Base-by-base conservation (phyloP, 2,797 vertebrate species). In the Pangasius mekongensis region DNA sequence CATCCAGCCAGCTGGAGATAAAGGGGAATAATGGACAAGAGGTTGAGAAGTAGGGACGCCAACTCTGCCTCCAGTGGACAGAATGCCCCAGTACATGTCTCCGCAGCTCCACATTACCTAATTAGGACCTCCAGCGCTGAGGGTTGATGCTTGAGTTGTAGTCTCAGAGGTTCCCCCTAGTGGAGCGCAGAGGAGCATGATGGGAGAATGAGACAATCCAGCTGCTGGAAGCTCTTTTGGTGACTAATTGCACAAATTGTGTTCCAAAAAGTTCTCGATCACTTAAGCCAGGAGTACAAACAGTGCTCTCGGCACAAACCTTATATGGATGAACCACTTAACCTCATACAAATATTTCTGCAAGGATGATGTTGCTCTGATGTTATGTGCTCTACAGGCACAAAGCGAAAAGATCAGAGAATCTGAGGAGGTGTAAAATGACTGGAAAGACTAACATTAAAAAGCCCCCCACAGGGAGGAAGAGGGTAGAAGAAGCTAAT, bases 61-160 rank as follows among this genome's bases (percentile, higher is more conserved):
- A 62, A 4, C 47, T 56, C 43, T 54, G 54, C 82, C 77, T 83
- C 89, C 81, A 74, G 87, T 66, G 78, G 86, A 87, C 76, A 89
- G 86, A 89, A 91, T 64, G 87, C 83, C 62, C 67, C 47, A 56
- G 16, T n/a, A 20, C 85, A 85, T 30, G 87, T 71, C 87, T 83
- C 89, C 76, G 86, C 87, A 78, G 66, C 74, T 62, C 54, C 86
- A 86, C 92, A 92, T 94, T 95, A 89, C 95, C 95, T 95, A 94
- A 95, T 95, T 95, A 94, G 95, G 95, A 93, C 88, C 83, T 89
- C 73, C 27, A 87, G 73, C 49, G 18, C 87, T 83, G 33, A 62
- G 73, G 43, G 69, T 62, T 8, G 85, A 87, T 18, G 83, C 87
- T 85, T 24, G 84, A 47, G 76, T 85, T 76, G 39, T 85, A 66